Evolutionary conservation across 2,888 invertebrate species (phyloP).

Genomic region (Mythimna impura): DNA sequence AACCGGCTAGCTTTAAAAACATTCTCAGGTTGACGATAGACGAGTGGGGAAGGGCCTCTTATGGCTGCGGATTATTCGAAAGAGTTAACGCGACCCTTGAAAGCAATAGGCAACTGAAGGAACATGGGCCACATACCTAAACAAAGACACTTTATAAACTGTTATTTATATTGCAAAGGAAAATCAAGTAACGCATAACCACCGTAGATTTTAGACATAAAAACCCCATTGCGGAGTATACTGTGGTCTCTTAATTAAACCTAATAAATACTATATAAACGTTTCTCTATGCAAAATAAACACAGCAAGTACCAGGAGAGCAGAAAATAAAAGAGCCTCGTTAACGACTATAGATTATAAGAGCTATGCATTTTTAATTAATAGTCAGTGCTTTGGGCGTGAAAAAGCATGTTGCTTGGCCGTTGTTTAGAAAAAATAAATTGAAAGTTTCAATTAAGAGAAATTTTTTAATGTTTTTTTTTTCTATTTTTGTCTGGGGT

Average conservation of each 20-base stretch:
- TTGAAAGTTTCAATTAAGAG: conserved; percentile 47
- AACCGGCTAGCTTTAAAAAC: too few species aligned
- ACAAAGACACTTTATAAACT: background rate
- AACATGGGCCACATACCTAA: background rate
- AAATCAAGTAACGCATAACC: conserved; percentile 11
- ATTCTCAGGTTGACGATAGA: too few species aligned
- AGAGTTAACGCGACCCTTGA: too few species aligned
- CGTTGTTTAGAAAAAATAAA: conserved; percentile 40
- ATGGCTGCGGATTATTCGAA: too few species aligned
- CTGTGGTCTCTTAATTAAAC: conserved; percentile 57
- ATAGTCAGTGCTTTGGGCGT: conserved; percentile 59
- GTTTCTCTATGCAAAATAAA: conserved; percentile 62
- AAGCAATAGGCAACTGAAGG: too few species aligned
- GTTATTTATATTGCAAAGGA: background rate
- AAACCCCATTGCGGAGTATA: conserved; percentile 50
- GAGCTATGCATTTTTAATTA: conserved; percentile 67
- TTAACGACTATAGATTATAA: conserved; percentile 65
- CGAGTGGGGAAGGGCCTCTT: too few species aligned
- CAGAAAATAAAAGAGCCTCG: conserved; percentile 66
- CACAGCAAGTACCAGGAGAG: conserved; percentile 54
- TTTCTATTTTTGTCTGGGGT: conserved; percentile 22
- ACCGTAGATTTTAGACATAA: conserved; percentile 41
- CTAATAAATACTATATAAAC: conserved; percentile 55
- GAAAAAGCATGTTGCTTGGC: conserved; percentile 46
- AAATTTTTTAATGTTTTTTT: conserved; percentile 9